A percentile compares a stretch with the other conserved stretches of the same genome.
phyloP scores from a whole-genome alignment of 2,113 vertebrate species.

The Ophthalmolycus amberensis region DNA sequence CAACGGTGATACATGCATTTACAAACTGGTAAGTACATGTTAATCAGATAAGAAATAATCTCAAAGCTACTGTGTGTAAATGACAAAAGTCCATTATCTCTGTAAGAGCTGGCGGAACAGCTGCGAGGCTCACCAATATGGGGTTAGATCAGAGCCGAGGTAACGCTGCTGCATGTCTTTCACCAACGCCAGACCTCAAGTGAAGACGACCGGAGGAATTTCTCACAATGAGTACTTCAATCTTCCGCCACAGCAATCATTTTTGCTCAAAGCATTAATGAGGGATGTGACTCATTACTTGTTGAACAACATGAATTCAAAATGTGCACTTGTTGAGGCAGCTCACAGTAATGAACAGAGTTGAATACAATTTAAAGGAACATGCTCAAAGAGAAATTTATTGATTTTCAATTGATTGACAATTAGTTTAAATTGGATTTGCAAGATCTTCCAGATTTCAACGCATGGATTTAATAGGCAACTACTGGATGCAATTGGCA shows the following conservation, averaged over 20 bases:
- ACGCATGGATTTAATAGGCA: neutral
- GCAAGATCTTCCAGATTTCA: neutral
- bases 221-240: conserved; percentile 30
- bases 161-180: conserved; percentile 6
- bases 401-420: neutral
- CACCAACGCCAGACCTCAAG: conserved; percentile 9
- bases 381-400: neutral
- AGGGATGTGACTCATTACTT: conserved; percentile 29
- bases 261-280: conserved; percentile 10
- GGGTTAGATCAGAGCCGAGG: conserved; percentile 29
- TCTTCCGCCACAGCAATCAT: conserved; percentile 7
- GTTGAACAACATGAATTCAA: conserved; percentile 34
- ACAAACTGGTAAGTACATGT: conserved; percentile 33
- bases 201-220: conserved; percentile 2
- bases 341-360: neutral
- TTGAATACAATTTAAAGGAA: conserved; percentile 15
- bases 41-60: conserved; percentile 65
- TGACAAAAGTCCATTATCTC: conserved; percentile 55
- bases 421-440: neutral
- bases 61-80: conserved; percentile 38
- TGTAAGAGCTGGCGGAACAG: conserved; percentile 20
- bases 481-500: neutral
- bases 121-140: conserved; percentile 18
- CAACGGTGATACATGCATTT: conserved; percentile 38
- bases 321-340: conserved; percentile 15